Percentiles rank a stretch among this genome's conserved stretches.
These are phyloP conservation scores for Drosophila willistoni DNA, from an alignment of 1,140 invertebrate genomes.

Conservation along the genomic window DNA sequence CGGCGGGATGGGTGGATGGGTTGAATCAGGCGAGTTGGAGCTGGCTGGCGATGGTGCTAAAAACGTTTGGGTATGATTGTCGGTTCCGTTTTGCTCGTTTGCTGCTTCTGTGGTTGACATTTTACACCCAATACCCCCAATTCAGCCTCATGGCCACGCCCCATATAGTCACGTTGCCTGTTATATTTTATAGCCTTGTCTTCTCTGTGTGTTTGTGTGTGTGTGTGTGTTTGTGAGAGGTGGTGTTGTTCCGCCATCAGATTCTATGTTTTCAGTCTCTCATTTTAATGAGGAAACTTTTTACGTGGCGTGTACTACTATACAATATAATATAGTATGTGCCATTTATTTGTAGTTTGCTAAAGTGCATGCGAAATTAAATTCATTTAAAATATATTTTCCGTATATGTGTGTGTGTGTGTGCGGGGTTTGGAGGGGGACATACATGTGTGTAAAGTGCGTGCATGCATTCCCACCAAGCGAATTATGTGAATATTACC, in stretches of 20 bases:
- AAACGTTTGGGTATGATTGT: neutral
- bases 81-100: slow-evolving; percentile 55
- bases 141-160: slow-evolving; percentile 36
- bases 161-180: slow-evolving; percentile 14
- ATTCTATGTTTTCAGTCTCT: slow-evolving; percentile 26
- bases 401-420: too few relatives aligned
- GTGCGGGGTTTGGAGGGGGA: too few relatives aligned
- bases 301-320: slow-evolving; percentile 24
- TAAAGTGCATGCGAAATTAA: slow-evolving; percentile 56
- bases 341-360: slow-evolving; percentile 68
- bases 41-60: too few relatives aligned
- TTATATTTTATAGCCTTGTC: slow-evolving; percentile 24
- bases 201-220: slow-evolving; percentile 23
- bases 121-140: slow-evolving; percentile 42
- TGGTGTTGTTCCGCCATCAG: slow-evolving; percentile 17
- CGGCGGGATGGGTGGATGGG: too few relatives aligned
- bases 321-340: neutral
- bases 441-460: neutral
- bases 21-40: too few relatives aligned
- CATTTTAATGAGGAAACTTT: slow-evolving; percentile 77
- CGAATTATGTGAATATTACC: neutral
- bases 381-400: slow-evolving; percentile 24
- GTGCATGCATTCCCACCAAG: neutral
- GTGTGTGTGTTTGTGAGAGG: slow-evolving; percentile 6
- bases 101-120: slow-evolving; percentile 66